Percentiles rank a stretch among this genome's conserved stretches.
Evolutionary conservation across 2,113 vertebrate genomes (phyloP).

Genomic region (Petroica traversi): DNA sequence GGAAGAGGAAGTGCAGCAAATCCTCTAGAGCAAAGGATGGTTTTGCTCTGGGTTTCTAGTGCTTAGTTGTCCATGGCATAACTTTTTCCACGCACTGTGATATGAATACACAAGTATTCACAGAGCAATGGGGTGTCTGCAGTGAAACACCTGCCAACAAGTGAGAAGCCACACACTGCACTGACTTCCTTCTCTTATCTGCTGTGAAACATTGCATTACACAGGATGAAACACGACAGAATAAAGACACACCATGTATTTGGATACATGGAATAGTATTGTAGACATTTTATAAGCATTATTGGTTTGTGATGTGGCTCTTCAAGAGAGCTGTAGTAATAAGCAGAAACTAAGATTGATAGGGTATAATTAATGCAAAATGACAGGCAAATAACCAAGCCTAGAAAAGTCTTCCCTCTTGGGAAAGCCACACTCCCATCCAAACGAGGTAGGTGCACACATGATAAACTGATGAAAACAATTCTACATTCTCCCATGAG

Average conservation of each 20-base stretch:
- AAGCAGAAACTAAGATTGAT: not conserved
- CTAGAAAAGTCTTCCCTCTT: not conserved
- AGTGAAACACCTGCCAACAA: not conserved
- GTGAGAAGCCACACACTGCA: not conserved
- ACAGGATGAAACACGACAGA: not conserved
- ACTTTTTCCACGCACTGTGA: not conserved
- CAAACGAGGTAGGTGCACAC: not conserved
- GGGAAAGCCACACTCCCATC: not conserved
- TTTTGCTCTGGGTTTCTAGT: not conserved
- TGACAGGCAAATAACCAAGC: not conserved
- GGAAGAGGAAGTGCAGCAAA: not conserved
- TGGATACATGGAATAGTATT: not conserved
- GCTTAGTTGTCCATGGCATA: not conserved
- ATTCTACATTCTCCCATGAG: not conserved
- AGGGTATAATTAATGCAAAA: not conserved
- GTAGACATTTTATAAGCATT: not conserved
- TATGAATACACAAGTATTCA: not conserved
- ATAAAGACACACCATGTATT: not conserved
- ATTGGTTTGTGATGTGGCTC: not conserved
- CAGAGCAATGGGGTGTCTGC: not conserved
- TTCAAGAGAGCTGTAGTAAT: not conserved
- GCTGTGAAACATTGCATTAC: not conserved
- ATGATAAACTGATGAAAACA: not conserved
- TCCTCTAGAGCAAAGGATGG: not conserved
- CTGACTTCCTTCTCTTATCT: not conserved